Percentiles rank a stretch among this genome's conserved stretches.
Evolutionary conservation across 2,888 invertebrate species (phyloP).

Genomic region (Nebria brevicollis): DNA sequence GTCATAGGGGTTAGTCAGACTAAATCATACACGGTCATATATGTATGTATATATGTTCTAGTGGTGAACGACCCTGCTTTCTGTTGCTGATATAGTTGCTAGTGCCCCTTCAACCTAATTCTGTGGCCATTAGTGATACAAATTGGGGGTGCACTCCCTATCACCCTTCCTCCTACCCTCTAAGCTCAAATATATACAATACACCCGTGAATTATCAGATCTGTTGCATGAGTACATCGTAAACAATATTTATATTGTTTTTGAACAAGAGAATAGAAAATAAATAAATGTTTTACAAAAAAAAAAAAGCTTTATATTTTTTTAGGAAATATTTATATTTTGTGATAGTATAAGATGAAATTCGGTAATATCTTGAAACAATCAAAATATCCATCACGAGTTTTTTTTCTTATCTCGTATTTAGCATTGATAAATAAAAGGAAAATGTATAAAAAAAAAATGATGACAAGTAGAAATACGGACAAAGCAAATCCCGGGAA

Average conservation of each 20-base stretch:
- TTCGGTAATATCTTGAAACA: neutral
- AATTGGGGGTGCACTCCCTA: slow-evolving; percentile 29
- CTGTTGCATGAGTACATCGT: neutral
- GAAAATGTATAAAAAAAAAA: slow-evolving; percentile 9
- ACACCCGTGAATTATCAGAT: neutral
- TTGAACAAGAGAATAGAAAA: neutral
- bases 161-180: neutral
- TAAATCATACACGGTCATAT: slow-evolving; percentile 3
- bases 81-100: neutral
- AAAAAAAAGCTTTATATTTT: too few relatives aligned
- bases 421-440: neutral
- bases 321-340: too few relatives aligned
- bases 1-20: slow-evolving; percentile 55
- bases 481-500: slow-evolving; percentile 17
- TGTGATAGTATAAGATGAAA: too few relatives aligned
- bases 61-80: slow-evolving; percentile 22
- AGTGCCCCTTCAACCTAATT: slow-evolving; percentile 29
- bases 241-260: neutral
- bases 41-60: neutral
- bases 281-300: too few relatives aligned
- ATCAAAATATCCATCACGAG: neutral
- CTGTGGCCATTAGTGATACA: slow-evolving; percentile 41
- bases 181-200: neutral
- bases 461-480: slow-evolving; percentile 20
- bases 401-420: neutral